Evolutionary conservation across 2,113 vertebrate species (phyloP).

Genomic region (Zeus faber): DNA sequence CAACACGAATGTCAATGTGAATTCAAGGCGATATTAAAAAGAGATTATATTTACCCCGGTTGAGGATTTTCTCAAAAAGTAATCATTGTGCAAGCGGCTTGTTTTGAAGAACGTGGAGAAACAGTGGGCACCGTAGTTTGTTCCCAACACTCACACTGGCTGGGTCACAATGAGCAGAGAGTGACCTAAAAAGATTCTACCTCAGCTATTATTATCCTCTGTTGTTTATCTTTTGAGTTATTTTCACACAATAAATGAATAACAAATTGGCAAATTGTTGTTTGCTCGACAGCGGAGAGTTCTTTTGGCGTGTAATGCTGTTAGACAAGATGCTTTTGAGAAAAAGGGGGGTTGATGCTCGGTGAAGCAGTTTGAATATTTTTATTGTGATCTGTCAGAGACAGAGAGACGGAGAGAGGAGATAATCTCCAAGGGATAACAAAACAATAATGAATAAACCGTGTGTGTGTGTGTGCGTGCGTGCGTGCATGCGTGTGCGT

Average conservation of each 20-base stretch:
- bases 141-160: not conserved
- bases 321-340: no score
- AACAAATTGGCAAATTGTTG: no score
- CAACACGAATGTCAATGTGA: slow-evolving; percentile 32
- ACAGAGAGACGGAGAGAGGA: not conserved
- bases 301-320: no score
- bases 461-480: slow-evolving; percentile 1
- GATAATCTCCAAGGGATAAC: slow-evolving; percentile 9
- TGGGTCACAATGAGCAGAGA: no score
- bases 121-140: slow-evolving; percentile 19
- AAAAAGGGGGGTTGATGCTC: no score
- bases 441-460: slow-evolving; percentile 8
- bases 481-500: not conserved
- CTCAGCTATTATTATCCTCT: no score
- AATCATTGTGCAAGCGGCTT: slow-evolving; percentile 52
- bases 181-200: no score
- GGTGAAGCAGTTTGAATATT: no score
- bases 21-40: slow-evolving; percentile 50
- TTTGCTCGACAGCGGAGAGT: no score
- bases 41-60: slow-evolving; percentile 51
- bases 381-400: not conserved
- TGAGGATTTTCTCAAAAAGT: slow-evolving; percentile 57
- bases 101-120: slow-evolving; percentile 5
- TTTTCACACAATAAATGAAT: no score
- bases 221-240: no score